Conservation (phyloP, 2,113 vertebrate genomes). For the Protomyctophum bolini region DNA sequence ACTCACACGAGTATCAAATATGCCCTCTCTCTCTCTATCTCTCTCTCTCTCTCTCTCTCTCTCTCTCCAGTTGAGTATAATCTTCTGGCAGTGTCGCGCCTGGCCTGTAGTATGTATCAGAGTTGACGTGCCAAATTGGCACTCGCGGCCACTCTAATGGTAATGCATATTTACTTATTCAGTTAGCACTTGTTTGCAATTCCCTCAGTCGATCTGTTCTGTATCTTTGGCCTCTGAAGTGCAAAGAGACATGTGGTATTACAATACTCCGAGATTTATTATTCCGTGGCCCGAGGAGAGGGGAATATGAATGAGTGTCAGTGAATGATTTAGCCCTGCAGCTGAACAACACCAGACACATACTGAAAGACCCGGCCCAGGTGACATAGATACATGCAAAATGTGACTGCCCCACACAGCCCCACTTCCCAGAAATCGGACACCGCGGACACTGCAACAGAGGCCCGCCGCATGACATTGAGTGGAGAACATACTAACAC, state of each 20-base stretch:
- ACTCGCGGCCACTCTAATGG: conserved; percentile 42
- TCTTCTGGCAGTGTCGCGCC: conserved; percentile 30
- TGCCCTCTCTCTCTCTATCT: not conserved
- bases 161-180: conserved; percentile 62
- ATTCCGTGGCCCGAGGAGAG: conserved; percentile 38
- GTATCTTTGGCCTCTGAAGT: conserved; percentile 51
- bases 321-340: conserved; percentile 65
- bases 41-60: conserved; percentile 19
- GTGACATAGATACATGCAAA: conserved; percentile 63
- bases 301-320: conserved; percentile 66
- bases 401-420: conserved; percentile 52
- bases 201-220: conserved; percentile 58
- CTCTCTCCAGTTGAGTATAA: conserved; percentile 19
- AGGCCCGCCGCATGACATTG: conserved; percentile 32
- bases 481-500: conserved; percentile 49
- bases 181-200: conserved; percentile 66
- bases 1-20: conserved; percentile 9
- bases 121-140: conserved; percentile 52
- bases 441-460: conserved; percentile 56
- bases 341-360: conserved; percentile 55
- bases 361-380: conserved; percentile 54
- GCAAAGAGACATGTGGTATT: conserved; percentile 55
- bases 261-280: conserved; percentile 51
- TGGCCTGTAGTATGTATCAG: conserved; percentile 40
- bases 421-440: conserved; percentile 63